Percentiles rank a stretch among this genome's conserved stretches.
Evolutionary conservation across 2,888 invertebrate genomes (phyloP).

Genomic region (Temnothorax rugatulus): DNA sequence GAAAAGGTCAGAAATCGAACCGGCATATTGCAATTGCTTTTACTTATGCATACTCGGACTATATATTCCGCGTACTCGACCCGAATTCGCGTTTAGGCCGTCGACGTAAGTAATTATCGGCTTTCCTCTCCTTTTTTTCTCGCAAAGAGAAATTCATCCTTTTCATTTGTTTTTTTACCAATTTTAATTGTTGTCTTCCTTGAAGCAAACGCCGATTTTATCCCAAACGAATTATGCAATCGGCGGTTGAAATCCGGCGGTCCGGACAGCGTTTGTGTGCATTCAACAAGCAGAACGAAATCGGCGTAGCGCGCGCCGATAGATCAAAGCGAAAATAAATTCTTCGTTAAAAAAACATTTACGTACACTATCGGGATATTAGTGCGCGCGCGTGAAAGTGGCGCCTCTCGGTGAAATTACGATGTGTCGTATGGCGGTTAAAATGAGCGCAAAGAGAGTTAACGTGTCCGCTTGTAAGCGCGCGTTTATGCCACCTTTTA

Average conservation of each 20-base stretch:
- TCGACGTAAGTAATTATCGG: not conserved
- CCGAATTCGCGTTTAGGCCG: conserved; percentile 15
- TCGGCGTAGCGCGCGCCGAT: conserved; percentile 2
- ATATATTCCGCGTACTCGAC: conserved; percentile 22
- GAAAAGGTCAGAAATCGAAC: conserved; percentile 60
- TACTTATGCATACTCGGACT: conserved; percentile 38
- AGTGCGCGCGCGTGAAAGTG: conserved; percentile 30
- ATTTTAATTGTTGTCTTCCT: not conserved
- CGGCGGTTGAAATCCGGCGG: conserved; percentile 4
- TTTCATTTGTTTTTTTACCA: not conserved
- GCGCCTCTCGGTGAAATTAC: conserved; percentile 29
- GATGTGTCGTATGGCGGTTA: conserved; percentile 13
- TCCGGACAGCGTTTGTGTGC: conserved; percentile 9
- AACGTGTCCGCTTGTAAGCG: conserved; percentile 22
- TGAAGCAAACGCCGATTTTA: not conserved
- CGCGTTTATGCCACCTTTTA: conserved; percentile 25
- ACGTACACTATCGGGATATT: conserved; percentile 20
- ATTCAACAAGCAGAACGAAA: conserved; percentile 33
- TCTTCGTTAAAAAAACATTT: conserved; percentile 33
- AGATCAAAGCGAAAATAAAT: conserved; percentile 46
- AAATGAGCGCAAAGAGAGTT: conserved; percentile 46
- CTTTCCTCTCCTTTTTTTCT: not conserved
- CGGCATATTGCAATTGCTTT: conserved; percentile 47
- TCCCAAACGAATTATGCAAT: not conserved
- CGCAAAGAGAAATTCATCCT: not conserved